Base-by-base conservation (phyloP, 2,797 vertebrate species). In the Melanotaenia parkinsoni region DNA sequence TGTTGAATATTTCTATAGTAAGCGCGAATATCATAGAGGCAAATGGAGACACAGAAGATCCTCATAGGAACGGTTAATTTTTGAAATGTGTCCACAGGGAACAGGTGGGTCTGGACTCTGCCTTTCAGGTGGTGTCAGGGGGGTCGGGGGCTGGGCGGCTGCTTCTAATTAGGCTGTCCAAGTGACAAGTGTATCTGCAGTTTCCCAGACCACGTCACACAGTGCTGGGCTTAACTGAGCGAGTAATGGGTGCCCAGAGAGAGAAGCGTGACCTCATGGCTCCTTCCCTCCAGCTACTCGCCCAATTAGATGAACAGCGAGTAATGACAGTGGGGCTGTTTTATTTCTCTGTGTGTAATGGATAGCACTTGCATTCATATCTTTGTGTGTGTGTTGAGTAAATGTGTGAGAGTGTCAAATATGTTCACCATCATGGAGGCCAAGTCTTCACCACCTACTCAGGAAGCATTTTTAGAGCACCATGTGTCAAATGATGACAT, bases 131-230 rank as follows among this genome's bases (percentile, higher is more conserved):
- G 81, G 67, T 58, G 64, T 83, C 40, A 2, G 68, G 58, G 56
- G 68, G 74, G 63, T 81, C 78, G 58, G 70, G 50, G 12, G 0
- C 26, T 68, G 72, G 75, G 65, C 51, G 63, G 60, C 71, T 89
- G 77, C 64, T 80, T 80, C 79, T 91, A 86, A 90, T 92, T 88
- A 88, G 76, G 59, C 83, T 81, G 77, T 88, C 77, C 84, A 60
- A n/a, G 72, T 86, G 87, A 88, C 80, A 86, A 85, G 86, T 87
- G 84, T 76, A 81, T 80, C 70, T 65, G 50, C 80, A 43, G 63
- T 57, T 70, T 76, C 77, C 18, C 51, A 20, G 66, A 63, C 72
- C 35, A 64, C 58, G 47, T 81, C 80, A 78, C 37, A 22, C 58
- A 6, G 66, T 13, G 37, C 70, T 12, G 24, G 69, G 72, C 74